These are phyloP conservation scores for Catocala fraxini DNA, from an alignment of 2,888 invertebrate genomes.

Conservation along the genomic window DNA sequence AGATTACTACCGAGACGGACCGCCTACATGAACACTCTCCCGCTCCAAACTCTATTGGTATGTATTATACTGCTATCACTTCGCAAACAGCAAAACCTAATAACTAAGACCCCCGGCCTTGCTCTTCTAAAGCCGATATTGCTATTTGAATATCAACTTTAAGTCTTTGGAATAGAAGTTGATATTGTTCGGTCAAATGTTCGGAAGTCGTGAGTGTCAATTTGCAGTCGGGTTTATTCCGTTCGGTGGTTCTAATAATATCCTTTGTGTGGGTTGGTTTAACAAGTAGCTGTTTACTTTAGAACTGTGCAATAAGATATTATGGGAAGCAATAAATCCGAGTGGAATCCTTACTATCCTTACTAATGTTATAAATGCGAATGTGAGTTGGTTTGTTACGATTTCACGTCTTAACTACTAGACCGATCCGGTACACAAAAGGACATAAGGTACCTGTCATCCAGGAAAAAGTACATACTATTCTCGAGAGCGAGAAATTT, in stretches of 20 bases:
- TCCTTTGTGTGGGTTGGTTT: slow-evolving; percentile 40
- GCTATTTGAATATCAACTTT: slow-evolving; percentile 16
- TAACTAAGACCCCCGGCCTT: slow-evolving; percentile 15
- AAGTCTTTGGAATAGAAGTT: slow-evolving; percentile 10
- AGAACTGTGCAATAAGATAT: slow-evolving; percentile 5
- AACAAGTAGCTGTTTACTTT: slow-evolving; percentile 23
- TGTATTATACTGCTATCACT: slow-evolving; percentile 20
- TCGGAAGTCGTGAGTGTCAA: slow-evolving; percentile 37
- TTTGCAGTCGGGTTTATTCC: slow-evolving; percentile 39
- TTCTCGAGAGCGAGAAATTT: too few species aligned
- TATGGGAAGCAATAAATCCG: not conserved
- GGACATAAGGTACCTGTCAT: too few species aligned
- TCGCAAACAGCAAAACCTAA: slow-evolving; percentile 22
- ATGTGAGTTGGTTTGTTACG: too few species aligned
- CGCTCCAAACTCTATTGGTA: not conserved
- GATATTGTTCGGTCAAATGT: slow-evolving; percentile 18
- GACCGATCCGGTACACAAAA: too few species aligned
- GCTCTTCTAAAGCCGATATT: slow-evolving; percentile 19
- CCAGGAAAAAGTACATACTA: too few species aligned
- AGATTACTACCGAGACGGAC: too few species aligned
- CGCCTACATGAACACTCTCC: not conserved
- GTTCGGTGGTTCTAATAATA: slow-evolving; percentile 45
- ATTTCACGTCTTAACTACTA: too few species aligned
- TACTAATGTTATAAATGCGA: too few species aligned
- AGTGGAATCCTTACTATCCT: too few species aligned